Percentiles rank a stretch among this genome's conserved stretches.
These are phyloP conservation scores for Oceanites oceanicus DNA, from an alignment of 2,113 vertebrate genomes.

Conservation along the genomic window DNA sequence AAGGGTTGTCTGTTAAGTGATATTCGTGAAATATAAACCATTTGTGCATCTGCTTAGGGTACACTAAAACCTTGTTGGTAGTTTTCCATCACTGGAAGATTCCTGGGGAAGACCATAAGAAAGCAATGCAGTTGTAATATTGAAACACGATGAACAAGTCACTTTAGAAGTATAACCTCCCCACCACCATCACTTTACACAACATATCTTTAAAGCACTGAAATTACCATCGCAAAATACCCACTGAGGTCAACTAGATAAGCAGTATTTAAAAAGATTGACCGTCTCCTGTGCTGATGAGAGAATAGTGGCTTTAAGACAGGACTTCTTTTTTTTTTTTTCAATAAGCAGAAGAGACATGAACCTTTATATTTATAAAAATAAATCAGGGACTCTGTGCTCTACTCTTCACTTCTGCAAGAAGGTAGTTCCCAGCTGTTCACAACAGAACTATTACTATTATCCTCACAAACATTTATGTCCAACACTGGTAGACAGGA, in stretches of 20 bases:
- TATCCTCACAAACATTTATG: neutral
- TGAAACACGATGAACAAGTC: neutral
- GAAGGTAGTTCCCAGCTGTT: neutral
- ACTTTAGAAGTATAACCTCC: neutral
- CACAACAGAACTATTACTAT: neutral
- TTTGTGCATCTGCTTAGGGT: neutral
- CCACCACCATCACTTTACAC: neutral
- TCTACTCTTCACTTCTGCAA: neutral
- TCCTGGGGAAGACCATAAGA: neutral
- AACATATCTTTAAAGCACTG: neutral
- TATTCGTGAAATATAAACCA: neutral
- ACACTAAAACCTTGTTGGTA: neutral
- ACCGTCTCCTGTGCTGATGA: neutral
- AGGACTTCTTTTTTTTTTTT: neutral
- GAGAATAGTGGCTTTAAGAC: neutral
- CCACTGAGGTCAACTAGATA: neutral
- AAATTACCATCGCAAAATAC: neutral
- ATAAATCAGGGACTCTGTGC: neutral
- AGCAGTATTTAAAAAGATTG: neutral
- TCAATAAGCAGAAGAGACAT: neutral
- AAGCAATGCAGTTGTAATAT: neutral
- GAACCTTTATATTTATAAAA: neutral
- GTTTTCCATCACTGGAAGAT: neutral
- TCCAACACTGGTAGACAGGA: neutral
- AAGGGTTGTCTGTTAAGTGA: neutral